Base-by-base conservation (phyloP, 2,888 invertebrate genomes). In the Antitype chi region DNA sequence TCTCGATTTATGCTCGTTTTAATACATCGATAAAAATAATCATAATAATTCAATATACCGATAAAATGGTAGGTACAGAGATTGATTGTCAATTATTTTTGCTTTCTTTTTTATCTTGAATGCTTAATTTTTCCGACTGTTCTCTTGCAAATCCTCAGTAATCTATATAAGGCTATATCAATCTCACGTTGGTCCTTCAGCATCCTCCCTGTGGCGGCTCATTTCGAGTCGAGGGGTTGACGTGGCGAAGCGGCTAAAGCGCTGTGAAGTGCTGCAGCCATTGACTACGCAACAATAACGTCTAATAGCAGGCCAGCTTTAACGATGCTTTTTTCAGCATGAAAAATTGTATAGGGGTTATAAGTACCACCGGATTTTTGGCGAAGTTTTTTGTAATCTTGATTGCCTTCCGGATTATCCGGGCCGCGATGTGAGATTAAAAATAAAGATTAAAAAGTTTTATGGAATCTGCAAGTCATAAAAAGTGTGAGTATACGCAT, bases 251-350 rank as follows among this genome's bases (percentile, higher is more conserved):
- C 91, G 90, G 88, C 89, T 89, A 90, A 90, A 91, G 92, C 91
- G 87, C 89, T 89, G 88, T 93, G 88, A 89, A 93, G 93, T 88
- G 90, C 88, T 85, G 84, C 81, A 85, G 78, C 91, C 87, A 92
- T 93, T 93, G 92, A 93, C 88, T 89, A 91, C 89, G 88, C 92
- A 93, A 94, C 93, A 94, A 94, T 93, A 92, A 92, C 90, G 92
- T 89, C 90, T 93, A 93, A 92, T 92, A 93, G 92, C 91, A 89
- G 86, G 86, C 84, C 83, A 79, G 87, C 82, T 86, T 86, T 86
- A 88, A 89, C 85, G 86, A 82, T 85, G 84, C 84, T 88, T 90
- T 90, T 88, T 85, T 84, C 81, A 84, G 74, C 77, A 59, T 73
- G 32, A 11, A 71, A 85, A 77, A 70, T 60, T 85, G 57, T 77